These are phyloP conservation scores for Ceyx melanurus DNA, from an alignment of 2,113 vertebrate genomes.

Conservation along the genomic window DNA sequence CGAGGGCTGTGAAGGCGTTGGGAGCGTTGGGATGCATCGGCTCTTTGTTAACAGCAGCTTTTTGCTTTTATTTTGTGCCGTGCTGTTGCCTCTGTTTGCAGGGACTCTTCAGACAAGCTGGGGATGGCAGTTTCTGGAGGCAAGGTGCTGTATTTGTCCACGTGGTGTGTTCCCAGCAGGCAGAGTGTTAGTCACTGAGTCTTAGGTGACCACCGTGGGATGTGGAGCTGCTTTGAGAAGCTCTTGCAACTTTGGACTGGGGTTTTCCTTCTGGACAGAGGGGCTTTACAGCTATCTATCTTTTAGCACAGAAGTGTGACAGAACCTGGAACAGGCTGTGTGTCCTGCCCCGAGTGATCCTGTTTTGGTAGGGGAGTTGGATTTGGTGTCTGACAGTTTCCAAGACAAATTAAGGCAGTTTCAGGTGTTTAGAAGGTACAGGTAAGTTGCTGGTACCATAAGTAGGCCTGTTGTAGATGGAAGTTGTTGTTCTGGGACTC, in stretches of 20 bases:
- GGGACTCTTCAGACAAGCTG: neutral
- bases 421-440: neutral
- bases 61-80: neutral
- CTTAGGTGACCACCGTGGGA: rapidly evolving
- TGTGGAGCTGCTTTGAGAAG: neutral
- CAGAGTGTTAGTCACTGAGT: neutral
- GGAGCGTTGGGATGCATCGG: rapidly evolving
- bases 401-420: neutral
- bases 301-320: neutral
- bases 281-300: neutral
- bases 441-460: neutral
- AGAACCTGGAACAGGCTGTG: too few species aligned
- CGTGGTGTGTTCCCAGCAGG: rapidly evolving
- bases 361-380: too few species aligned
- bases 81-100: neutral
- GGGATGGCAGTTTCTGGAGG: neutral
- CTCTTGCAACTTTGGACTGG: neutral
- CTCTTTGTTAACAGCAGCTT: neutral
- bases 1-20: too few species aligned
- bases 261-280: neutral
- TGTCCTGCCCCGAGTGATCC: too few species aligned
- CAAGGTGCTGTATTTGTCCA: rapidly evolving
- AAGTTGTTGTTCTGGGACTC: neutral
- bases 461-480: neutral
- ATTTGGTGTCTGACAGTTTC: neutral